Conservation (phyloP, 2,797 vertebrate species). For the Lagodon rhomboides region DNA sequence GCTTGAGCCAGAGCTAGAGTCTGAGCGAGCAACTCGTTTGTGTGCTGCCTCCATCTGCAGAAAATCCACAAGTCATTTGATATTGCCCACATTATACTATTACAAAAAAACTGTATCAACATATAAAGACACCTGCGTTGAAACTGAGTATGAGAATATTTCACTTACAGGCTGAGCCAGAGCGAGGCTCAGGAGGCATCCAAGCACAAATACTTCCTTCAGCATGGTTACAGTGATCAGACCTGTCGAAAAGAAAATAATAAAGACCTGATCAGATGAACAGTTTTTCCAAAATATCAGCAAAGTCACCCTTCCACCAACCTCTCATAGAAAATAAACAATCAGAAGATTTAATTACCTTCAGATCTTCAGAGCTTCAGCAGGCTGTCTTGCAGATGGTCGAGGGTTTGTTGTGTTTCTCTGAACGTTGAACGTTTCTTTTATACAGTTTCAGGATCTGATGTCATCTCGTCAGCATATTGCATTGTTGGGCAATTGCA, state of each 20-base stretch:
- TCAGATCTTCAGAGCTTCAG: constrained; percentile 5
- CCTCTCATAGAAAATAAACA: neutral
- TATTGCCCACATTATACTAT: neutral
- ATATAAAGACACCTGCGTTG: too few relatives aligned
- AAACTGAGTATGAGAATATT: neutral
- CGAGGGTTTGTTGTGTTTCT: neutral
- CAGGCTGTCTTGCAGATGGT: neutral
- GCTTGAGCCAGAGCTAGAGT: constrained; percentile 2
- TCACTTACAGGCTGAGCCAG: constrained; percentile 62
- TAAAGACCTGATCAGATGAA: neutral
- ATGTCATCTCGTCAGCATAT: constrained; percentile 7
- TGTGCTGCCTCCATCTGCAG: constrained; percentile 14
- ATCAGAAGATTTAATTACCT: neutral
- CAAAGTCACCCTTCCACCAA: neutral
- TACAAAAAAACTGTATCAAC: neutral
- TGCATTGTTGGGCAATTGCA: constrained; percentile 8
- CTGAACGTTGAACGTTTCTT: constrained; percentile 14
- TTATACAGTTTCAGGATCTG: constrained; percentile 26
- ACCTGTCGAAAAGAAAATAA: constrained; percentile 13
- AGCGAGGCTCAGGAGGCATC: constrained; percentile 56
- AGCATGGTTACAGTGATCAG: constrained; percentile 50
- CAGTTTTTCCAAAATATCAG: neutral
- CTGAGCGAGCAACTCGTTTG: constrained; percentile 18
- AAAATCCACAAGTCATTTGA: constrained; percentile 1
- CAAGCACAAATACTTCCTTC: constrained; percentile 51